phyloP scores from a whole-genome alignment of 2,888 invertebrate species.

The Apotomis betuletana region DNA sequence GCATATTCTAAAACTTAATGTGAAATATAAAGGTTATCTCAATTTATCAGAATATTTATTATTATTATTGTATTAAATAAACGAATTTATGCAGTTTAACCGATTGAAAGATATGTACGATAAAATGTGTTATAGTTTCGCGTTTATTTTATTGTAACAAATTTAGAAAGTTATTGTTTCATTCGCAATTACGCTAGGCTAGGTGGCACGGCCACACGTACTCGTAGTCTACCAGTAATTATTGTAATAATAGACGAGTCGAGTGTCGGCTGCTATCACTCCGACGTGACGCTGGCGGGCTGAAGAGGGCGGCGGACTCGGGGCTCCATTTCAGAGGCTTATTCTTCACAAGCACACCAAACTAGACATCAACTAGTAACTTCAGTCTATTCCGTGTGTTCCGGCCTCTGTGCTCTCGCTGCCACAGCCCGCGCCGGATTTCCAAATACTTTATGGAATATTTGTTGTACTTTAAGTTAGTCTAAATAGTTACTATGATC shows the following conservation, averaged over 20 bases:
- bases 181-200: slow-evolving; percentile 80
- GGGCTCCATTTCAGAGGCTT: background rate
- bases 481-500: slow-evolving; percentile 78
- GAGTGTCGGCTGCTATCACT: slow-evolving; percentile 59
- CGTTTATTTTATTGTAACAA: slow-evolving; percentile 76
- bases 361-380: background rate
- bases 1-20: slow-evolving; percentile 81
- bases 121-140: slow-evolving; percentile 75
- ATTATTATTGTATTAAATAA: slow-evolving; percentile 76
- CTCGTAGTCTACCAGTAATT: slow-evolving; percentile 66
- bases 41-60: slow-evolving; percentile 80
- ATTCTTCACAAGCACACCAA: background rate
- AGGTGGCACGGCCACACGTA: slow-evolving; percentile 79
- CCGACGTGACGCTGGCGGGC: slow-evolving; percentile 62
- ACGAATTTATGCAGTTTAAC: slow-evolving; percentile 76
- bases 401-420: slow-evolving; percentile 2
- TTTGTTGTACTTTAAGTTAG: slow-evolving; percentile 74
- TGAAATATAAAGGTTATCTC: slow-evolving; percentile 79
- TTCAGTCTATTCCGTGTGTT: background rate
- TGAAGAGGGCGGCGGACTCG: slow-evolving; percentile 44
- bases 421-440: slow-evolving; percentile 57
- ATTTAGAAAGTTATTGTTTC: slow-evolving; percentile 77
- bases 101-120: slow-evolving; percentile 64
- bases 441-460: slow-evolving; percentile 69
- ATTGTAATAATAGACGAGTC: slow-evolving; percentile 55